Evolutionary conservation across 1,140 invertebrate species (phyloP), one percentile per base, ranked within the genome.

Genomic region (Reticulitermes speratus): DNA sequence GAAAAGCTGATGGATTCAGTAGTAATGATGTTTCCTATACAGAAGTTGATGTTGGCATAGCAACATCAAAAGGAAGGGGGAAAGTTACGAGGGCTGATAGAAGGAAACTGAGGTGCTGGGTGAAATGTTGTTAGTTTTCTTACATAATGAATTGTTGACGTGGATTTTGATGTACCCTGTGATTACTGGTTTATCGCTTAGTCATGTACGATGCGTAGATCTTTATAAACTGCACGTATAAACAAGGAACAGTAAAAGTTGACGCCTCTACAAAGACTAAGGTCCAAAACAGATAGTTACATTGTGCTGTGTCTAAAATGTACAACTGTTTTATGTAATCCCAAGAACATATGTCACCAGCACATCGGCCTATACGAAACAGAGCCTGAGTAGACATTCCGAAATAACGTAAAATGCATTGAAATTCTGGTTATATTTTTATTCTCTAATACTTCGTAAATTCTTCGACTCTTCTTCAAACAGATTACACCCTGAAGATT

Each of bases 101-200:
- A 75, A 75, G 65, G n/a, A 75, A 75, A 30, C 25, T 75, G 65
- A 30, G 65, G 65, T 75, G 65, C 25, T 75, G 65, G 65, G 65
- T 75, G 65, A 75, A 75, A 75, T 75, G 65, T 75, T 75, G 65
- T 75, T 75, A 75, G 65, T 75, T 75, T 75, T 75, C 65, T 75
- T 75, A 75, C n/a, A 75, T 75, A 75, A 75, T 75, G 65, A 75
- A 75, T 75, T 75, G 65, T 75, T 75, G 65, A 75, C 65, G 65
- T 75, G 65, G 65, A 75, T 75, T 75, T 75, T 75, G 65, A 75
- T 75, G 65, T 75, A 75, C 25, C 65, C 65, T 75, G 65, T 75
- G 65, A 75, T 75, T 75, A 75, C 65, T 25, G 25, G 65, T 75
- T 75, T 75, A 75, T 75, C 65, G 65, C 65, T 14, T 75, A 75